phyloP scores from a whole-genome alignment of 2,113 vertebrate genomes.

The Hippolais icterina region DNA sequence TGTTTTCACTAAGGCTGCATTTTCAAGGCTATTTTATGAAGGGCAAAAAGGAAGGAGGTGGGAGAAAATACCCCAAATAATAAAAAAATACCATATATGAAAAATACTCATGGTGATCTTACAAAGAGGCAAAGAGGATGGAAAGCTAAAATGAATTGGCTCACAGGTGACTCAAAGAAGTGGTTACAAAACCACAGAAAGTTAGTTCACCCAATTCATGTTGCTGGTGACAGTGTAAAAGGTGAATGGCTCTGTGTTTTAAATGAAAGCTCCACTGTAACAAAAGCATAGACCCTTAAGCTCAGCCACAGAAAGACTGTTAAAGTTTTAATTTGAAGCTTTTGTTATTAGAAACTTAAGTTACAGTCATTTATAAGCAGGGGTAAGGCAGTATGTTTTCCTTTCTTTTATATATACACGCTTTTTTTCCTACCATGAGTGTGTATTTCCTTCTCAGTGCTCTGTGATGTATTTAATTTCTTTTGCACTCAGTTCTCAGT shows the following conservation, averaged over 20 bases:
- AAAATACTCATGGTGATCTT: not conserved
- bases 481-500: not conserved
- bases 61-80: not conserved
- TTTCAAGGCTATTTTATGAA: not conserved
- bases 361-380: not conserved
- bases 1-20: not conserved
- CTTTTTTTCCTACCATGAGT: not conserved
- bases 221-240: not conserved
- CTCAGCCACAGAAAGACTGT: not conserved
- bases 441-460: not conserved
- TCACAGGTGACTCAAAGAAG: not conserved
- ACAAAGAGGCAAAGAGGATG: not conserved
- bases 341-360: not conserved
- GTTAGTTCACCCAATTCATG: not conserved
- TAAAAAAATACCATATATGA: not conserved
- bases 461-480: not conserved
- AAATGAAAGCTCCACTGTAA: not conserved
- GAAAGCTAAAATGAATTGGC: not conserved
- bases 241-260: not conserved
- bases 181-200: not conserved
- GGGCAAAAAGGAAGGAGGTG: not conserved
- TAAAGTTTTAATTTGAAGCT: not conserved
- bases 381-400: not conserved
- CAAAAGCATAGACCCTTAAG: not conserved
- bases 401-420: rapidly evolving